These are phyloP conservation scores for Poicephalus gulielmi DNA, from an alignment of 2,113 vertebrate genomes.

Conservation along the genomic window DNA sequence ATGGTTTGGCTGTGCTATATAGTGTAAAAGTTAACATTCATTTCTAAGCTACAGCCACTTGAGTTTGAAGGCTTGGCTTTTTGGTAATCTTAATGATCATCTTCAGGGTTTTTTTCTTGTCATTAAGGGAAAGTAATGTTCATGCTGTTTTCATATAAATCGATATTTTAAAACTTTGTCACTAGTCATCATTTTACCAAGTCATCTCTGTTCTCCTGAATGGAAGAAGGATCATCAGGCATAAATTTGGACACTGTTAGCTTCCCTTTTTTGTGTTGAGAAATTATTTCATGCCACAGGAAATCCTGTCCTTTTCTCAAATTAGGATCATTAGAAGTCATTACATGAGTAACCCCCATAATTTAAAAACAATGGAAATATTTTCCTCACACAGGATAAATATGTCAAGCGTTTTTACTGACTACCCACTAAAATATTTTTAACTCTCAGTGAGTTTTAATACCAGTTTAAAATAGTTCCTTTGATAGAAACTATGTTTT, in stretches of 20 bases:
- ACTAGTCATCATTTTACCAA: not conserved
- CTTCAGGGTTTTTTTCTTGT: not conserved
- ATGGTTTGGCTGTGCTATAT: not conserved
- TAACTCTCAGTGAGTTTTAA: not conserved
- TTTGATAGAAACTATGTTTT: not conserved
- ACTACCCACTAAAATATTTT: not conserved
- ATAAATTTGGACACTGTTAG: not conserved
- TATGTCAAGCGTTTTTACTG: not conserved
- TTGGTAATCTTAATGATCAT: not conserved
- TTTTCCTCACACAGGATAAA: not conserved
- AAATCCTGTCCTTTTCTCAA: not conserved
- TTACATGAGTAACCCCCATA: not conserved
- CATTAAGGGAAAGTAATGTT: not conserved
- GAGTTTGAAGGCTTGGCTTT: not conserved
- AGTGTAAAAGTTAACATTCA: not conserved
- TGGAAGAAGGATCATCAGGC: not conserved
- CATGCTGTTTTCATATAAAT: not conserved
- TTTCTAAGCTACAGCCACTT: not conserved
- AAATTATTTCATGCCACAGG: not conserved
- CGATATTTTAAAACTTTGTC: not conserved
- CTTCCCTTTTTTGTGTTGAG: not conserved
- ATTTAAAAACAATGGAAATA: not conserved
- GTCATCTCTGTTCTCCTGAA: not conserved
- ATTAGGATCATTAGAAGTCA: slow-evolving; percentile 5
- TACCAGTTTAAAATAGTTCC: not conserved